Conservation (phyloP, 2,113 vertebrate species). For the Perognathus longimembris region DNA sequence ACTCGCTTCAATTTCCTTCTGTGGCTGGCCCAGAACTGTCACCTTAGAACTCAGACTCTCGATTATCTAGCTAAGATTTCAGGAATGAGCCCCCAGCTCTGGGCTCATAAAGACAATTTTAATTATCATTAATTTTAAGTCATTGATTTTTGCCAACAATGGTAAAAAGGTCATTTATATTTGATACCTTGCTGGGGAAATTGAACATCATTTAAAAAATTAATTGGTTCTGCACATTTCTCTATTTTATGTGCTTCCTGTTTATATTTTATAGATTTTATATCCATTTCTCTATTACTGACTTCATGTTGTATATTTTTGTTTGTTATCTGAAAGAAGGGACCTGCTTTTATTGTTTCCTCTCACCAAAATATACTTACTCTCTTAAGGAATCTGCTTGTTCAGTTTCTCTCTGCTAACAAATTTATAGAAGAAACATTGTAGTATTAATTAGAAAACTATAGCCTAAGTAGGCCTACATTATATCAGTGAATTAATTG, state of each 20-base stretch:
- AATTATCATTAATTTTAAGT: background rate
- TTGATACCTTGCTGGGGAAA: background rate
- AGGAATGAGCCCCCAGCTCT: no score
- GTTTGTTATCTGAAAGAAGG: background rate
- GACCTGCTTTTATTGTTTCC: no score
- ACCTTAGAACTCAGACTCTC: no score
- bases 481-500: background rate
- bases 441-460: background rate
- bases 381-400: background rate
- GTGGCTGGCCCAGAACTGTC: no score
- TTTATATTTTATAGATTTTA: background rate
- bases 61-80: no score
- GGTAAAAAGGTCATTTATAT: background rate
- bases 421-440: background rate
- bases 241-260: background rate
- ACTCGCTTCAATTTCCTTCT: no score
- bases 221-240: background rate
- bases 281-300: background rate
- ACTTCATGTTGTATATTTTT: background rate
- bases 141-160: background rate
- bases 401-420: background rate
- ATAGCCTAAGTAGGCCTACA: background rate
- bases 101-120: background rate
- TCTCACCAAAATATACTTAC: no score
- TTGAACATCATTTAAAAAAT: background rate